A percentile compares a stretch with the other conserved stretches of the same genome.
phyloP scores from a whole-genome alignment of 2,797 vertebrate genomes.

The Peromyscus aztecus region DNA sequence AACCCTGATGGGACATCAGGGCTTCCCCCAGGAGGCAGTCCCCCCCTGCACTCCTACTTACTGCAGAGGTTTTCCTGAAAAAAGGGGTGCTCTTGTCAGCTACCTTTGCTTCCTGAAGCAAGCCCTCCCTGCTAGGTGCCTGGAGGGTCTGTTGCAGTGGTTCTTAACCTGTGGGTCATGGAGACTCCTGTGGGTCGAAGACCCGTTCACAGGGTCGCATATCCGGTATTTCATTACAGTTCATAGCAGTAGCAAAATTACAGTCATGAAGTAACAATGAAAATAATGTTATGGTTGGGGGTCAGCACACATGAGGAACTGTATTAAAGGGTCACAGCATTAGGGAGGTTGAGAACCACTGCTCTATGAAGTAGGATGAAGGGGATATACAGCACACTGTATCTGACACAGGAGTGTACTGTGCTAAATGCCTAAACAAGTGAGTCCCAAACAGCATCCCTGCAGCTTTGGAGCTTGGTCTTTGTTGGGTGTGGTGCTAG shows the following conservation, averaged over 20 bases:
- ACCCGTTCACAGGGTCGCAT: not conserved
- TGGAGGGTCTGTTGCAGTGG: not conserved
- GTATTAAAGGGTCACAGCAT: not conserved
- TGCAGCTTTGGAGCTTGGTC: not conserved
- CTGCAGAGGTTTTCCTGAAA: not conserved
- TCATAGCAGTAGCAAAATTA: not conserved
- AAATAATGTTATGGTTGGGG: not conserved
- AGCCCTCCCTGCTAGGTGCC: rapidly evolving
- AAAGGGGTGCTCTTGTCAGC: not conserved
- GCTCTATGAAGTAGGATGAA: not conserved
- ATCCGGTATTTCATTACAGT: not conserved
- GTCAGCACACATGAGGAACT: not conserved
- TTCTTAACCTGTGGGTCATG: not conserved
- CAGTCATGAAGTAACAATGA: not conserved
- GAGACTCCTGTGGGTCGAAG: not conserved
- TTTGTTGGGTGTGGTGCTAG: not conserved
- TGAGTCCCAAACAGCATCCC: not conserved
- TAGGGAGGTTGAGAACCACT: not conserved
- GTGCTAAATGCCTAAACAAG: not conserved
- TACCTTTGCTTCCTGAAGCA: constrained; percentile 20
- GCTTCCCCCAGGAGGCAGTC: not conserved
- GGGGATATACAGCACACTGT: not conserved
- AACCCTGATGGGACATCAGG: not conserved
- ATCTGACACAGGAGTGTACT: not conserved
- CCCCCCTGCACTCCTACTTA: not conserved